Evolutionary conservation across 1,140 invertebrate genomes (phyloP).

Genomic region (Ectropis grisescens): DNA sequence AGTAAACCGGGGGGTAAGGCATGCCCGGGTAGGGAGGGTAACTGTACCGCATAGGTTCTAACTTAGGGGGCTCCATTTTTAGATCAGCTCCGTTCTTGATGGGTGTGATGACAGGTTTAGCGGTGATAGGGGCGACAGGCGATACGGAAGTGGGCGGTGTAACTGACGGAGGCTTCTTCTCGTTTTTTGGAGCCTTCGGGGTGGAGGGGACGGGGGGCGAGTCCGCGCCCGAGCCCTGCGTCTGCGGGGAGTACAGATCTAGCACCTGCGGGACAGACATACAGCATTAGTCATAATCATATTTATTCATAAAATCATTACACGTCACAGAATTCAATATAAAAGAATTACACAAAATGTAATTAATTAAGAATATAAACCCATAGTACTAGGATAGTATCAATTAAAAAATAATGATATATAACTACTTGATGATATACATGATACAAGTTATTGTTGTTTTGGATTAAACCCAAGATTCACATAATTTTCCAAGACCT

Average conservation of each 20-base stretch:
- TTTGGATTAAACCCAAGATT: too few species aligned
- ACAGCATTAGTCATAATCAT: neutral
- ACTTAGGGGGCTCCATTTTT: conserved; percentile 39
- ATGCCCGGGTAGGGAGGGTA: conserved; percentile 33
- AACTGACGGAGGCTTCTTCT: conserved; percentile 56
- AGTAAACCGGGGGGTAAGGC: conserved; percentile 44
- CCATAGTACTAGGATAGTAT: too few species aligned
- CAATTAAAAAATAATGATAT: too few species aligned
- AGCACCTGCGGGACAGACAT: conserved; percentile 72
- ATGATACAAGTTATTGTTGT: too few species aligned
- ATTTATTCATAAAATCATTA: too few species aligned
- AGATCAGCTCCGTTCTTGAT: conserved; percentile 56
- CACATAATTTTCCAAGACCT: too few species aligned
- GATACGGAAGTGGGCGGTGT: conserved; percentile 66
- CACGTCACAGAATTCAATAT: too few species aligned
- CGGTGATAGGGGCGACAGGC: conserved; percentile 36
- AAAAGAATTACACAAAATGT: too few species aligned
- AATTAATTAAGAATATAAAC: too few species aligned
- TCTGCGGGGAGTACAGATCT: conserved; percentile 85
- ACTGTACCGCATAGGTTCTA: conserved; percentile 39
- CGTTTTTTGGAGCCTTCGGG: conserved; percentile 49
- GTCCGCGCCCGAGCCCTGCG: conserved; percentile 70
- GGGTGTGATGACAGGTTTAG: conserved; percentile 40
- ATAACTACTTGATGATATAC: too few species aligned
- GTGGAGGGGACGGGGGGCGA: conserved; percentile 72